Evolutionary conservation across 2,113 vertebrate genomes (phyloP).

Genomic region (Onychostruthus taczanowskii): DNA sequence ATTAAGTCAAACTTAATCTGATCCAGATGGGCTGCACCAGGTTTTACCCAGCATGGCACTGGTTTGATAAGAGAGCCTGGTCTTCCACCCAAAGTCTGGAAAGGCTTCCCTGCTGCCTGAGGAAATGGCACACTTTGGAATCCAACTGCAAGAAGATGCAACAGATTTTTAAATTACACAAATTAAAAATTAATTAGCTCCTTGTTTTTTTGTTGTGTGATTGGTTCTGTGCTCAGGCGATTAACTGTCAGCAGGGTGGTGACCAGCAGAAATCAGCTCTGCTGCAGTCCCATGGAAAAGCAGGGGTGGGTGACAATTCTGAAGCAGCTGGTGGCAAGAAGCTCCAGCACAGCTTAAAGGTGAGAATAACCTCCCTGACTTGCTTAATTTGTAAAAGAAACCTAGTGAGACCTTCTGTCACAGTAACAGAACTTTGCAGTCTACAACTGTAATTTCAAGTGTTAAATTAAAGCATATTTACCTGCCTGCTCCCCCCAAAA

Average conservation of each 20-base stretch:
- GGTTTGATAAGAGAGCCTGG: neutral
- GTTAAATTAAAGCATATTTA: neutral
- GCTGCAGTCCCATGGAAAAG: neutral
- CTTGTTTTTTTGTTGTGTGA: neutral
- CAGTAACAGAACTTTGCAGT: neutral
- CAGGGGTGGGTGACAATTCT: neutral
- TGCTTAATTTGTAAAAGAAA: neutral
- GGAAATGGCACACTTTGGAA: slow-evolving; percentile 5
- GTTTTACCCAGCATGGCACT: neutral
- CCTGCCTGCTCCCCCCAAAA: neutral
- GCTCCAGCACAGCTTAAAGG: neutral
- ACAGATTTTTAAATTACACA: slow-evolving; percentile 17
- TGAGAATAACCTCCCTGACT: neutral
- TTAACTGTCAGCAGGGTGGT: slow-evolving; percentile 35
- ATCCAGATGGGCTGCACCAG: slow-evolving; percentile 46
- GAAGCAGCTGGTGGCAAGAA: neutral
- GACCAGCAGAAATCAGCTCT: slow-evolving; percentile 3
- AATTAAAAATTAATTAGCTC: slow-evolving; percentile 50
- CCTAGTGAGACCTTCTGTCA: neutral
- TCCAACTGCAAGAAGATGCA: slow-evolving; percentile 30
- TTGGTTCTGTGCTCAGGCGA: neutral
- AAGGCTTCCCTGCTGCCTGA: neutral
- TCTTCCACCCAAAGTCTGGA: neutral
- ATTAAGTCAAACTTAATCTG: slow-evolving; percentile 32
- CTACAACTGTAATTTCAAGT: neutral